Evolutionary conservation across 2,113 vertebrate species (phyloP).

Genomic region (Passerina amoena): DNA sequence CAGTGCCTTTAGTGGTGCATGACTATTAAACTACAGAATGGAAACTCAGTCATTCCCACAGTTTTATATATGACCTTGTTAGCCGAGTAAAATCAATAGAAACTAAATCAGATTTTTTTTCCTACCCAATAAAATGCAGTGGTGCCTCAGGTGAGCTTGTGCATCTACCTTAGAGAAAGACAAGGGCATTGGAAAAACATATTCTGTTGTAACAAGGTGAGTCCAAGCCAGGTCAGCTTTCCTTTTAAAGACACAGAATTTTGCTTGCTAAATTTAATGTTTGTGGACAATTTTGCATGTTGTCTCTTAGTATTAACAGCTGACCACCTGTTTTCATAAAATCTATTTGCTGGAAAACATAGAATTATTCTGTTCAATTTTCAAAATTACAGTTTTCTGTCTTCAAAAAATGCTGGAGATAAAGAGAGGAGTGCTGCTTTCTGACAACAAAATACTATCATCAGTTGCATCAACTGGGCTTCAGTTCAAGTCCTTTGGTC

Average conservation of each 20-base stretch:
- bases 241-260: background rate
- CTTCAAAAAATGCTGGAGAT: background rate
- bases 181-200: background rate
- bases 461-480: background rate
- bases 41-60: background rate
- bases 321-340: background rate
- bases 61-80: background rate
- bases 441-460: background rate
- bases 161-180: background rate
- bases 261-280: background rate
- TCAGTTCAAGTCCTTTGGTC: background rate
- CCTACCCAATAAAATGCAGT: background rate
- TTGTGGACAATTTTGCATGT: background rate
- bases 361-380: background rate
- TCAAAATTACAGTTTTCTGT: background rate
- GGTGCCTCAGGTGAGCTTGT: background rate
- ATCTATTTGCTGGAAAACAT: background rate
- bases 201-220: background rate
- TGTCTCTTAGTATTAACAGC: background rate
- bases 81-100: background rate
- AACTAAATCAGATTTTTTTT: background rate
- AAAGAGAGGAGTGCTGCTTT: background rate
- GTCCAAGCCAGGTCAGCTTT: background rate
- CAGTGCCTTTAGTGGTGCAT: background rate
- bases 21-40: background rate